A percentile compares a stretch with the other conserved stretches of the same genome.
These are phyloP conservation scores for sheep (Ovis aries) DNA, from an alignment of 2,113 vertebrate species.

Conservation along the genomic window DNA sequence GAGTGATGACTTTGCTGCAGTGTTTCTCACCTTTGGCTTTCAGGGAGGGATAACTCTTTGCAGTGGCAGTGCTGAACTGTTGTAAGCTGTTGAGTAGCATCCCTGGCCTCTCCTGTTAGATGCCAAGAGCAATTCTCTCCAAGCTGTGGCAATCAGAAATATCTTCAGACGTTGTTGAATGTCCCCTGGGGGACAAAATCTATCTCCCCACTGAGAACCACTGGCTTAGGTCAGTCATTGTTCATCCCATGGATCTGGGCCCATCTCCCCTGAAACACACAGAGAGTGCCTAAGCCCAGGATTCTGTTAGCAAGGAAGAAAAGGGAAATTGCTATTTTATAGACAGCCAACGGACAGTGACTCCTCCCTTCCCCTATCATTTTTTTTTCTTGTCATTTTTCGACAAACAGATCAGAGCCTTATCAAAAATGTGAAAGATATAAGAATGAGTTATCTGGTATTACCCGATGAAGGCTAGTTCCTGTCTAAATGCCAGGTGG, in stretches of 20 bases:
- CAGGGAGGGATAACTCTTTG: background rate
- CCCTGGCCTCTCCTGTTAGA: background rate
- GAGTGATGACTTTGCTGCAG: background rate
- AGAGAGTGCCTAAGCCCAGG: background rate
- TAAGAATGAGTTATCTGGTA: background rate
- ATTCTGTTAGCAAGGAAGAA: background rate
- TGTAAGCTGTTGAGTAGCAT: background rate
- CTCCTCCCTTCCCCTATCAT: background rate
- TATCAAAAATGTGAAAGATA: background rate
- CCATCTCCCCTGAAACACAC: background rate
- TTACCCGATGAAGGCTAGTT: background rate
- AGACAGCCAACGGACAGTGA: background rate
- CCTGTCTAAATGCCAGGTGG: background rate
- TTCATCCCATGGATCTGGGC: background rate
- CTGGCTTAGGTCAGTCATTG: background rate
- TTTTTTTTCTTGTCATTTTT: constrained; percentile 7
- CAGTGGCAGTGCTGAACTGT: background rate
- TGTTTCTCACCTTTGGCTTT: background rate
- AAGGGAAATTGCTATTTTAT: background rate
- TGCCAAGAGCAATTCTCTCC: background rate
- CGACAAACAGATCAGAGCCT: background rate
- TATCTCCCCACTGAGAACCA: background rate
- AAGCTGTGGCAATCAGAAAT: background rate
- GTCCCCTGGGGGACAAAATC: background rate
- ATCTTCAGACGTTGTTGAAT: background rate